These are phyloP conservation scores for Zoanthus gigantus DNA, from an alignment of 92 coral and sea anemone species.

Conservation along the genomic window DNA sequence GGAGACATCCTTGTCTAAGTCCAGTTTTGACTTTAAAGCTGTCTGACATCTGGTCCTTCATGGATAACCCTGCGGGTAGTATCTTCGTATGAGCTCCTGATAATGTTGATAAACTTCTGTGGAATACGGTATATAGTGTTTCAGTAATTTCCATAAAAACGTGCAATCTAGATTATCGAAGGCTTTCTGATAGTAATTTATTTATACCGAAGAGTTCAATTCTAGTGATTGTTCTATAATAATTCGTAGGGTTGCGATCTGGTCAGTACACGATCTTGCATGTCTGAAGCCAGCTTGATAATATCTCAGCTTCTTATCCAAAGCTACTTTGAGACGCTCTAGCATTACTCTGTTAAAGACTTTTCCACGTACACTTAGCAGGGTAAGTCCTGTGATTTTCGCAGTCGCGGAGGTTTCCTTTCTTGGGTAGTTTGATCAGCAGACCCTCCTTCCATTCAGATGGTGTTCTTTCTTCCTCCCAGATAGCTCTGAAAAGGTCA, in stretches of 20 bases:
- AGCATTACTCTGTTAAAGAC: slow-evolving; percentile 26
- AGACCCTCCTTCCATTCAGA: slow-evolving; percentile 43
- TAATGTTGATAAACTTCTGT: background rate
- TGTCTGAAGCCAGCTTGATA: background rate
- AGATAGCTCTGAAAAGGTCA: background rate
- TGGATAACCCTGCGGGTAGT: background rate
- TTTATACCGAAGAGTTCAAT: background rate
- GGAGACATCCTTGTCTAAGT: background rate
- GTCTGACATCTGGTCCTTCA: background rate
- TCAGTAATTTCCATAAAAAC: background rate
- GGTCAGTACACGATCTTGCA: background rate
- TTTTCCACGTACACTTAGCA: slow-evolving; percentile 26
- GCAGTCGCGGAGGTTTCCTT: slow-evolving; percentile 16
- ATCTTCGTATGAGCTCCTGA: background rate
- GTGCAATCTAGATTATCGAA: background rate
- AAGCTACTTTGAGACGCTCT: background rate
- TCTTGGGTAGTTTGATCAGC: background rate
- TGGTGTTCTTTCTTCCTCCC: background rate
- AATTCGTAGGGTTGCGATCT: no score
- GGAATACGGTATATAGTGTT: background rate
- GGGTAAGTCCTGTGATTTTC: slow-evolving; percentile 8
- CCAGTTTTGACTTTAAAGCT: background rate
- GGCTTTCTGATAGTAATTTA: background rate
- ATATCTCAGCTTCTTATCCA: background rate
- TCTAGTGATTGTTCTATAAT: background rate